phyloP scores from a whole-genome alignment of 2,888 invertebrate genomes.

The Neocrepidodera transversa region DNA sequence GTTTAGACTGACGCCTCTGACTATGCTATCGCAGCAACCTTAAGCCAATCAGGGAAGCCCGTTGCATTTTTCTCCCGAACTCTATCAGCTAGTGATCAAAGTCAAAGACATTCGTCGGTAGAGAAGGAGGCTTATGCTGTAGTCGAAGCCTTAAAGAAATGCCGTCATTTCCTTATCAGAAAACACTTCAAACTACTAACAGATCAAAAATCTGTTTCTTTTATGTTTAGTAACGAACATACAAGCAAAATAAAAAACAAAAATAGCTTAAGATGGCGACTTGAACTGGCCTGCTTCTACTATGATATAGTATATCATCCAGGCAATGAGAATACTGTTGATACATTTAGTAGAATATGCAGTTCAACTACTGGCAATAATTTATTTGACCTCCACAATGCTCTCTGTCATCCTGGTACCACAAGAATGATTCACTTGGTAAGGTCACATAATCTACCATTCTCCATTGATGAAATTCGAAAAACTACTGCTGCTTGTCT shows the following conservation, averaged over 20 bases:
- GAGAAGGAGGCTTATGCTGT: no score
- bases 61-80: no score
- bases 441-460: conserved; percentile 6
- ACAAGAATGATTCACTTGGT: conserved; percentile 14
- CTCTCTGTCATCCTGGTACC: conserved; percentile 19
- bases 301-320: background rate
- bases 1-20: no score
- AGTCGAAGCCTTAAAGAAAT: no score
- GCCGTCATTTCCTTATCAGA: background rate
- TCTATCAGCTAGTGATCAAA: no score
- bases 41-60: no score
- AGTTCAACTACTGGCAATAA: background rate
- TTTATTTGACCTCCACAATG: conserved; percentile 1
- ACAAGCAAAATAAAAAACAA: conserved; percentile 6
- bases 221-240: background rate
- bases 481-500: background rate
- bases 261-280: background rate
- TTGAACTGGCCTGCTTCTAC: background rate
- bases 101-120: no score
- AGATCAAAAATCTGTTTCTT: conserved; percentile 1
- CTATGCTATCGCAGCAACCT: no score
- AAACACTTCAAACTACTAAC: no score
- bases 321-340: background rate
- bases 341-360: background rate
- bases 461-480: background rate